Evolutionary conservation across 2,113 vertebrate genomes (phyloP).

Genomic region (Haemorhous mexicanus): DNA sequence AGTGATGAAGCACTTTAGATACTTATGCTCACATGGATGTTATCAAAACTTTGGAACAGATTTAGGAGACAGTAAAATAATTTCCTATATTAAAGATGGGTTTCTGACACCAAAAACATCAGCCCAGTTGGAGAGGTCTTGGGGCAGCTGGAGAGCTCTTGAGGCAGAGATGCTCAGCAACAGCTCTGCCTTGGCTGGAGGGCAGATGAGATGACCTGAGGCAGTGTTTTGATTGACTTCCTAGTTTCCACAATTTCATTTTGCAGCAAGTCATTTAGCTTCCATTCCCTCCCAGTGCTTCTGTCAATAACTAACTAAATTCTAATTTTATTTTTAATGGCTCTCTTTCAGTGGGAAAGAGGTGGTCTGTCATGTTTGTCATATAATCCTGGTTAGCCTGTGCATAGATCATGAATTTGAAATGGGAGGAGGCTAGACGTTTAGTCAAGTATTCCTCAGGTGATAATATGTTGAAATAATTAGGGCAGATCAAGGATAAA

Average conservation of each 20-base stretch:
- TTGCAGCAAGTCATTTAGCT: conserved; percentile 23
- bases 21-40: background rate
- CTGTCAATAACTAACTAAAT: conserved; percentile 43
- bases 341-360: background rate
- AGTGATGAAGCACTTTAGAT: background rate
- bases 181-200: background rate
- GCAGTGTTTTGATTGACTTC: conserved; percentile 11
- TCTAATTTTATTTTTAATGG: conserved; percentile 29
- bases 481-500: background rate
- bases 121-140: background rate
- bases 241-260: conserved; percentile 11
- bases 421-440: no score
- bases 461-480: background rate
- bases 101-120: background rate
- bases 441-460: background rate
- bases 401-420: background rate
- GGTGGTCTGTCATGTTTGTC: background rate
- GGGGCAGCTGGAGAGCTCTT: background rate
- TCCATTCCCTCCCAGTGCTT: background rate
- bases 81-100: background rate
- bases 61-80: background rate
- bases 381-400: background rate
- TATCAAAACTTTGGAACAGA: background rate
- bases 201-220: background rate
- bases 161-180: background rate